Percentiles rank a stretch among this genome's conserved stretches.
Evolutionary conservation across 2,113 vertebrate species (phyloP).

Genomic region (Actenoides hombroni): DNA sequence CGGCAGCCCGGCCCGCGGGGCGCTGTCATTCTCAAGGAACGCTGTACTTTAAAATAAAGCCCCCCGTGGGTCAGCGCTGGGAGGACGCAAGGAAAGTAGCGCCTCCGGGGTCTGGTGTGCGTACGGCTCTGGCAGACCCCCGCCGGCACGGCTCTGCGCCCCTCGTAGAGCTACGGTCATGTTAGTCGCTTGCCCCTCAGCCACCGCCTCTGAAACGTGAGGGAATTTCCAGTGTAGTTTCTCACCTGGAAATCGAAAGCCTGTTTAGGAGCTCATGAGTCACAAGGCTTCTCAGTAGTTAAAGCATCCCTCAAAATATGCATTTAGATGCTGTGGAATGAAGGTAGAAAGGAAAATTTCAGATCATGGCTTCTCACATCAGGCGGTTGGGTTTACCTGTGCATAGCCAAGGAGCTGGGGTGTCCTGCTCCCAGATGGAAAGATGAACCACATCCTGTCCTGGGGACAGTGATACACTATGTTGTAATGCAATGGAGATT

Average conservation of each 20-base stretch:
- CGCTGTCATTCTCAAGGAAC: too few relatives aligned
- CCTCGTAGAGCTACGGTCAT: fast-evolving
- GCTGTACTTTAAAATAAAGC: neutral
- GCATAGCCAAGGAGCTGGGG: neutral
- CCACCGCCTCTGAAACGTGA: neutral
- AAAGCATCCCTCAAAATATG: neutral
- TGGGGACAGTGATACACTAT: too few relatives aligned
- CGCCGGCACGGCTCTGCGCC: neutral
- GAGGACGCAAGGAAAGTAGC: neutral
- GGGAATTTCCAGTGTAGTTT: neutral
- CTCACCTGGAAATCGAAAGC: neutral
- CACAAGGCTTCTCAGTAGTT: neutral
- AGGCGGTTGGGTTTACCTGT: neutral
- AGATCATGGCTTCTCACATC: neutral
- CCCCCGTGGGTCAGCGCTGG: neutral
- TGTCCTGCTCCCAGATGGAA: fast-evolving
- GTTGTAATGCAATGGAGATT: neutral
- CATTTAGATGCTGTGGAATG: neutral
- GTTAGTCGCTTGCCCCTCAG: neutral
- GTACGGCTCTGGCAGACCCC: neutral
- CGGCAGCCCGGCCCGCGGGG: neutral
- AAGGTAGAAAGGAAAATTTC: neutral
- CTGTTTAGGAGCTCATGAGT: neutral
- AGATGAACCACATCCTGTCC: neutral
- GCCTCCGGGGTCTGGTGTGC: neutral